phyloP scores from a whole-genome alignment of 2,888 invertebrate species.

The Cheilosia vulpina region DNA sequence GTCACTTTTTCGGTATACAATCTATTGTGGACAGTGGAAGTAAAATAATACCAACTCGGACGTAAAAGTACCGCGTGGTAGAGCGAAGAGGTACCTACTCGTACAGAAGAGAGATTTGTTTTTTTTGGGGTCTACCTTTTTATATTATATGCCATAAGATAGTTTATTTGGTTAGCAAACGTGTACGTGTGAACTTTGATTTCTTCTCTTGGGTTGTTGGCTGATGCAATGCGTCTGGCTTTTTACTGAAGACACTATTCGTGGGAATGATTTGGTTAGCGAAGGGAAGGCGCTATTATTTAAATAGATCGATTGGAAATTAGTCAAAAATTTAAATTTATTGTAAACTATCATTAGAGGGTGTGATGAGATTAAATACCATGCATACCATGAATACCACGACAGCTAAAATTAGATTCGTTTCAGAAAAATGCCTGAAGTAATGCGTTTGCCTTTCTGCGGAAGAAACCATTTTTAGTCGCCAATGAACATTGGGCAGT shows the following conservation, averaged over 20 bases:
- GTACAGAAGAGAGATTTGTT: background rate
- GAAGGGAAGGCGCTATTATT: slow-evolving; percentile 14
- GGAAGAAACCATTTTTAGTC: no score
- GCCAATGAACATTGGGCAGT: no score
- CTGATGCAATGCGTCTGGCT: slow-evolving; percentile 56
- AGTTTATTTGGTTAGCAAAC: background rate
- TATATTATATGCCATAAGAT: background rate
- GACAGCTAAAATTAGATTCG: background rate
- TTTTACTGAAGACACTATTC: background rate
- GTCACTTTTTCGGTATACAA: background rate
- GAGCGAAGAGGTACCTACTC: background rate
- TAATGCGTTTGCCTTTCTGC: no score
- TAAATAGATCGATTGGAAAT: slow-evolving; percentile 40
- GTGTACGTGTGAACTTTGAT: no score
- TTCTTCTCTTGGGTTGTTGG: background rate
- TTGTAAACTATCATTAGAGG: background rate
- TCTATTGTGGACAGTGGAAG: background rate
- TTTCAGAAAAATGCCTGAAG: background rate
- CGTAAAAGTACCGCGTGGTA: slow-evolving; percentile 25
- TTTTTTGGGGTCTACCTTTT: background rate
- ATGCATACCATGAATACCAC: background rate
- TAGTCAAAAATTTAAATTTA: slow-evolving; percentile 34
- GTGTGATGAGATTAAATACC: background rate
- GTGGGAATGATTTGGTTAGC: background rate
- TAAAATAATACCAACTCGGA: background rate